Evolutionary conservation across 2,888 invertebrate genomes (phyloP), one percentile per base, ranked within the genome.

Genomic region (Cerastis rubricosa): DNA sequence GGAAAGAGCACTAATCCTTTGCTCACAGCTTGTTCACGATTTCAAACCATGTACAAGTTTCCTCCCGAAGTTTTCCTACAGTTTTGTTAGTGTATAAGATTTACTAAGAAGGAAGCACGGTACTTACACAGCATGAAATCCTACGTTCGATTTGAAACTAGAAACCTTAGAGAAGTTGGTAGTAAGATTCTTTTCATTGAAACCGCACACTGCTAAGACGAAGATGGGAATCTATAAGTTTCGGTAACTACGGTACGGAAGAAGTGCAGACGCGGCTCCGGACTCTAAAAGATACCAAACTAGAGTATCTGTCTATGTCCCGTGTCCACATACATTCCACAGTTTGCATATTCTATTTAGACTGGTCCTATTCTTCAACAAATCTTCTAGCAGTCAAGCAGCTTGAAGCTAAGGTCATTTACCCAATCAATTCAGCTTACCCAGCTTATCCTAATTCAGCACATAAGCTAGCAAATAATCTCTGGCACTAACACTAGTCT

Each of bases 401-500:
- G 43, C 17, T 25, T 22, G 29, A 57, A 74, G 35, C 67, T 51
- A 22, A 0, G 12, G 14, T 51, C 35, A 67, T 29, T n/a, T 14
- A 49, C 22, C 22, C 22, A 63, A 80, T 65, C 57, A 51, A 80
- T 76, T 40, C 6, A 29, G 51, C 40, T 74, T n/a, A 54, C n/a
- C 40, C 25, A 29, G 76, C 69, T 76, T 59, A 81, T 40, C n/a
- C 45, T 45, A 49, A 74, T 47, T 29, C n/a, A 63, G n/a, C 54
- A 22, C 17, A 19, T 74, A 61, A 66, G 47, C 47, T 40, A 61
- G 35, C 40, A 47, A 45, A n/a, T 81, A 65, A 76, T 75, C 65
- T 81, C 49, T 17, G 19, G 25, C 3, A 45, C 66, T 76, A 57
- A 43, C 49, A 25, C 54, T 68, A 63, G 76, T 47, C 43, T 66